Evolutionary conservation across 2,888 invertebrate species (phyloP), one percentile per base, ranked within the genome.

Genomic region (Hydrotaea cyrtoneurina): DNA sequence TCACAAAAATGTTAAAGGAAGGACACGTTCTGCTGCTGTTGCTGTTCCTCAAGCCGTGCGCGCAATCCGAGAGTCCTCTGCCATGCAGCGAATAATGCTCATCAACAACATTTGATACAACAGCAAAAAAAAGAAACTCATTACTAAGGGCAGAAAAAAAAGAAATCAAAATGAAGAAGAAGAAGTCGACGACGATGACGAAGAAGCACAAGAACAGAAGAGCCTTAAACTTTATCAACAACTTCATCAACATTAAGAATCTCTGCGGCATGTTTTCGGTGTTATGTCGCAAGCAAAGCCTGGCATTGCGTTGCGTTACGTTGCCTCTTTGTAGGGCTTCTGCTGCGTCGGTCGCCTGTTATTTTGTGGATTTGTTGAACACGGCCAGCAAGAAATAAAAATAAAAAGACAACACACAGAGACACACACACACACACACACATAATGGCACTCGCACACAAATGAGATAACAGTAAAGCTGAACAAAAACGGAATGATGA

Each of bases 301-400:
- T 26, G 26, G 23, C 15, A 2, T 43, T 4, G 43, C 50, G 8
- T 50, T 50, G 50, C 62, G 21, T 19, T 36, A 17, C 23, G 46
- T 39, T 23, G 26, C 11, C 23, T 31, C 3, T 7, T 31, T 17
- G 26, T 55, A 57, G 39, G 31, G 26, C 4, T 46, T 71, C 31
- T 36, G 39, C 46, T 19, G 69, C 39, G 10, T 23, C 46, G 69
- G 26, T 3, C 10, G 66, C 31, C 43, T 55, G 55, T 11, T 73
- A 66, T 66, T 82, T 82, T 75, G 66, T 50, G 78, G 78, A 66
- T 69, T 82, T 82, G 64, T 79, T 66, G 13, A 66, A 74, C 79
- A 73, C 62, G 73, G 64, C 36, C 57, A 59, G 50, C 46, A 53
- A 62, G 13, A 46, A 71, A 31, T 21, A 59, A 46, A 78, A n/a